Base-by-base conservation (phyloP, 1,140 invertebrate species). In the Elymnias hypermnestra region DNA sequence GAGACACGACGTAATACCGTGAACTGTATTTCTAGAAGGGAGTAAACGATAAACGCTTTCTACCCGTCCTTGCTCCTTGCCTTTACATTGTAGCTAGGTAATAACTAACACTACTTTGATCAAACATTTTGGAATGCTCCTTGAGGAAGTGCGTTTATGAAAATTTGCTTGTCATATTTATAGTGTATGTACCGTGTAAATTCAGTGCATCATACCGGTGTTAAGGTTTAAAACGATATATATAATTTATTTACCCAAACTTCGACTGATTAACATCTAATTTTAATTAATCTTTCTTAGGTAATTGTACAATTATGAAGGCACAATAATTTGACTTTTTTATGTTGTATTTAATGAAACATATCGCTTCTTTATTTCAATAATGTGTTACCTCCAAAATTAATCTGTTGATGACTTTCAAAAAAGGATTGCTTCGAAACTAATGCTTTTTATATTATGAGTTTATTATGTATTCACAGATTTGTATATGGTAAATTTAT, bases 51-150 rank as follows among this genome's bases (percentile, higher is more conserved):
- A 79, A 76, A 85, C 74, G 78, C 78, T 85, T 82, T 81, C 68
- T 82, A 83, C 81, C 81, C 81, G 81, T 85, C 81, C 81, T 85
- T 73, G 72, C 78, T 83, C 77, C 81, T 83, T 83, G 81, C 81
- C 81, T 85, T 85, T 83, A 81, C 78, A 75, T 69, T 76, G 70
- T 82, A 82, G 73, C 71, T 83, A 83, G 72, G 70, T 83, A 79
- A 76, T 74, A 62, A 72, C 63, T 77, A 65, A 71, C 65, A 73
- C 71, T 66, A 63, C 63, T 74, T 56, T 67, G 73, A 63, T 72
- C 59, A 60, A 72, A 55, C 49, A 62, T 59, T 61, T 67, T 63
- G 63, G 57, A 58, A 62, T 73, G 59, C 72, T 78, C 70, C 68
- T 73, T 68, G 70, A 71, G 70, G 71, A 77, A 75, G 72, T 77